Evolutionary conservation across 2,797 vertebrate genomes (phyloP).

Genomic region (Buphagus erythrorhynchus): DNA sequence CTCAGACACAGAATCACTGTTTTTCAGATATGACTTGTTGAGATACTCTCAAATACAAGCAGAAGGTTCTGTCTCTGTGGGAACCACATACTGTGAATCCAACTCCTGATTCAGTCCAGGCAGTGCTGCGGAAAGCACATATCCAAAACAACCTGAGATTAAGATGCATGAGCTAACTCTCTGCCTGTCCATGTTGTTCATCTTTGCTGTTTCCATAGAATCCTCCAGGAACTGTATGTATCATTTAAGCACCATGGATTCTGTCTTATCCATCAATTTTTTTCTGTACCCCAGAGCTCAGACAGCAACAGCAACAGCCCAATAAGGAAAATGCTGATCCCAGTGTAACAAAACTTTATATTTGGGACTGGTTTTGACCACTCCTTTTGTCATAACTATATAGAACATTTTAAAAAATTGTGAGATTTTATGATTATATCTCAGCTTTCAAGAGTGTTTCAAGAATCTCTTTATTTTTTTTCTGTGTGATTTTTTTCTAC

Average conservation of each 20-base stretch:
- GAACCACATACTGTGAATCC: background rate
- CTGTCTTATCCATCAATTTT: background rate
- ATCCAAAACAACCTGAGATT: background rate
- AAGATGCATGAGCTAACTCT: background rate
- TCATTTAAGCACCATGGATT: background rate
- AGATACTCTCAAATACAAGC: background rate
- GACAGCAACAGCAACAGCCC: background rate
- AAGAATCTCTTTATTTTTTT: background rate
- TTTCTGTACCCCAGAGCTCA: background rate
- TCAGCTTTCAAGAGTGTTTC: background rate
- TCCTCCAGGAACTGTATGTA: background rate
- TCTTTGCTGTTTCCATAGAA: background rate
- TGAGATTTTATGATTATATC: background rate
- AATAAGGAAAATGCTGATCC: background rate
- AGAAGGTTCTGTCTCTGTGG: background rate
- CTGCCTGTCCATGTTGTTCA: background rate
- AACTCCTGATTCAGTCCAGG: background rate
- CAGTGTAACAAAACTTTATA: background rate
- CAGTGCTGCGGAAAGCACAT: background rate
- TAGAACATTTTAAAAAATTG: accelerated
- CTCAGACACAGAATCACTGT: background rate
- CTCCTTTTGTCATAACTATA: background rate
- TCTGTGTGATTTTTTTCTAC: background rate
- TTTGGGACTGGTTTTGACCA: background rate
- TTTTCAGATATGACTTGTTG: background rate